These are phyloP conservation scores for Tenualosa thibaudeaui DNA, from an alignment of 2,797 vertebrate genomes.

Conservation along the genomic window DNA sequence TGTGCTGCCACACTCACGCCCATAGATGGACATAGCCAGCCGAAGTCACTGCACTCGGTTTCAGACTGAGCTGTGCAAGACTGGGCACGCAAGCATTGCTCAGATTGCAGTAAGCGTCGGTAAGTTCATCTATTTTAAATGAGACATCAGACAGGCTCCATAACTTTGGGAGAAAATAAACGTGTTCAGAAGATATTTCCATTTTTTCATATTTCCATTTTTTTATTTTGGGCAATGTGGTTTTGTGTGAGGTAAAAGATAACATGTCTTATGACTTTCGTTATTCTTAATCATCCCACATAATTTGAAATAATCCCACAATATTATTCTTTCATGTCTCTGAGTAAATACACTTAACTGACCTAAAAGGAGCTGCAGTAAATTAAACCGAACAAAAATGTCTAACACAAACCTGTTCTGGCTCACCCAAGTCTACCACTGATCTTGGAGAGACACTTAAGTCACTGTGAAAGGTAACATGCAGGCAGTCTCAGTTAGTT, in stretches of 20 bases:
- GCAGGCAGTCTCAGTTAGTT: neutral
- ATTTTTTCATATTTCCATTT: neutral
- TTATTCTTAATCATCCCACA: neutral
- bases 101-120: neutral
- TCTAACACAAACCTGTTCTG: neutral
- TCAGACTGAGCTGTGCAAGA: neutral
- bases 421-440: neutral
- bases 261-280: neutral
- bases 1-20: neutral
- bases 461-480: neutral
- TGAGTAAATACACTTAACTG: neutral
- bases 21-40: constrained; percentile 8
- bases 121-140: neutral
- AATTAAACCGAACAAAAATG: neutral
- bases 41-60: neutral
- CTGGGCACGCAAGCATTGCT: neutral
- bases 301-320: neutral
- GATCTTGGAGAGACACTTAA: neutral
- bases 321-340: neutral
- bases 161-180: neutral
- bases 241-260: neutral
- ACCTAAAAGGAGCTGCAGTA: neutral
- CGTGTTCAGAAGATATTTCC: neutral
- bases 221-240: neutral
- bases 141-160: neutral